phyloP scores from a whole-genome alignment of 2,113 vertebrate species.

The Elachura formosa region DNA sequence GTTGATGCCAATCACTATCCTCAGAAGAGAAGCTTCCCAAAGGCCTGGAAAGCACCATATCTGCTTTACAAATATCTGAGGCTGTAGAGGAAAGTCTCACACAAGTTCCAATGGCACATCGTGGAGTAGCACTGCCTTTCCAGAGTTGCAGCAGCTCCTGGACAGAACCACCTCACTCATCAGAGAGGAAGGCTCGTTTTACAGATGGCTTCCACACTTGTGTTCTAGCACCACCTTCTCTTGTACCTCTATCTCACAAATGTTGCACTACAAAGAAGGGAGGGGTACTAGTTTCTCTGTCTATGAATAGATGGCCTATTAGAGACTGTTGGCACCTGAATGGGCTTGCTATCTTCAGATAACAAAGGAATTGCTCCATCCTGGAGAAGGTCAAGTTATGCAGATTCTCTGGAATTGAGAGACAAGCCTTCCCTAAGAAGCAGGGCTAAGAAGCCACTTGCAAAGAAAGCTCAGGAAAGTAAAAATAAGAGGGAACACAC shows the following conservation, averaged over 20 bases:
- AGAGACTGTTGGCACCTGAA: not conserved
- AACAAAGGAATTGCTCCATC: not conserved
- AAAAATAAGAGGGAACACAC: not conserved
- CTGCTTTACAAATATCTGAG: not conserved
- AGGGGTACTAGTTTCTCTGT: not conserved
- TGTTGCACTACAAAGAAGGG: not conserved
- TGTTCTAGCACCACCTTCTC: not conserved
- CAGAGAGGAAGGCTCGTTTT: not conserved
- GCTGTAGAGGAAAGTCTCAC: not conserved
- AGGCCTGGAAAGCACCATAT: not conserved
- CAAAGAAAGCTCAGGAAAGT: not conserved
- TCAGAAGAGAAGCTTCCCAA: not conserved
- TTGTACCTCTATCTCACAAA: not conserved
- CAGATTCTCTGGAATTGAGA: not conserved
- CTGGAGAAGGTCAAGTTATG: not conserved
- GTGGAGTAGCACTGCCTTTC: not conserved
- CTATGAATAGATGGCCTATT: not conserved
- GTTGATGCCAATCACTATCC: not conserved
- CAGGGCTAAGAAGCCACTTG: not conserved
- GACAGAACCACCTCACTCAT: not conserved
- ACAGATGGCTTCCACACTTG: not conserved
- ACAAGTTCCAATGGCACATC: not conserved
- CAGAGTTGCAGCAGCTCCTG: not conserved
- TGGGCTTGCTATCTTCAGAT: not conserved
- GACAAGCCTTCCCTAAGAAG: not conserved